Evolutionary conservation across 2,888 invertebrate species (phyloP).

Genomic region (Melanotus villosus): DNA sequence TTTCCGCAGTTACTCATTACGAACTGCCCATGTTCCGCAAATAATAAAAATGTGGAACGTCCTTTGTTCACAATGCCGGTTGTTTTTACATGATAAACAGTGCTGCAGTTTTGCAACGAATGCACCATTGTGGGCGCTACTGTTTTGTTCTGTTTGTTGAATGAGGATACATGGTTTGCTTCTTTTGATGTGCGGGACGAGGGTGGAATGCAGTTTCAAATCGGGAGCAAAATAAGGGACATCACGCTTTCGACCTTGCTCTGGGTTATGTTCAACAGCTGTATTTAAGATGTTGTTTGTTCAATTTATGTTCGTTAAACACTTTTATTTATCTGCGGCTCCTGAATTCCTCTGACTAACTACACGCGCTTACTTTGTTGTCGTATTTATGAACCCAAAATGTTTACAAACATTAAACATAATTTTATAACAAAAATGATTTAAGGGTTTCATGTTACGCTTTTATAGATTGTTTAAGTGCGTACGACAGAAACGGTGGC

Average conservation of each 20-base stretch:
- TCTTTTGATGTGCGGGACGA: slow-evolving; percentile 13
- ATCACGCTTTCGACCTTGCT: slow-evolving; percentile 41
- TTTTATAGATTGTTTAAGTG: too few species aligned
- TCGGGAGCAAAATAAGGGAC: slow-evolving; percentile 24
- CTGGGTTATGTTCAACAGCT: slow-evolving; percentile 38
- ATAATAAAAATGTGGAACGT: too few species aligned
- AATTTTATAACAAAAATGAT: not conserved
- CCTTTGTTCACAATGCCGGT: slow-evolving; percentile 7
- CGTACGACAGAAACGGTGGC: too few species aligned
- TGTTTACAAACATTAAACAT: not conserved
- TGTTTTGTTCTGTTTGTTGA: slow-evolving; percentile 32
- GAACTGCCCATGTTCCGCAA: slow-evolving; percentile 3
- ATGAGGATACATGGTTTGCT: not conserved
- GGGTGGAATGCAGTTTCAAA: slow-evolving; percentile 28
- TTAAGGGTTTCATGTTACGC: not conserved
- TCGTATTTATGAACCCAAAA: not conserved
- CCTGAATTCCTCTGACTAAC: slow-evolving; percentile 10
- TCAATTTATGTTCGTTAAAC: slow-evolving; percentile 40
- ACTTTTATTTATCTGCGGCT: slow-evolving; percentile 24
- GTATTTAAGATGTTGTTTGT: slow-evolving; percentile 43
- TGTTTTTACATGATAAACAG: not conserved
- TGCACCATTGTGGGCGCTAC: not conserved
- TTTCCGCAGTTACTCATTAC: too few species aligned
- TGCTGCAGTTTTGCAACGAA: slow-evolving; percentile 1
- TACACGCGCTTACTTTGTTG: not conserved